These are phyloP conservation scores for Huso huso DNA, from an alignment of 2,797 vertebrate species.

Conservation along the genomic window DNA sequence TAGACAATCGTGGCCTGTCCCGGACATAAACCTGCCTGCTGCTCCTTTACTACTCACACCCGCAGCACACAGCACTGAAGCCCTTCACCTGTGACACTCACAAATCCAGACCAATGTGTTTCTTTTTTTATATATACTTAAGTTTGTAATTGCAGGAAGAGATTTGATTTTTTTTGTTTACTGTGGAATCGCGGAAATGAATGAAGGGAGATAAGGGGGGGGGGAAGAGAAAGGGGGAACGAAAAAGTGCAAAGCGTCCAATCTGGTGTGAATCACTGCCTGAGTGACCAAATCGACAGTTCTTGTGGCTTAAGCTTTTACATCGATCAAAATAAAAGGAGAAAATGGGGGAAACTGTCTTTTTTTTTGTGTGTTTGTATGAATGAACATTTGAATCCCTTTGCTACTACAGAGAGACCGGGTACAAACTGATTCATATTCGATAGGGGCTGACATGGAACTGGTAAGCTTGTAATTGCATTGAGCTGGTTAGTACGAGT, in stretches of 20 bases:
- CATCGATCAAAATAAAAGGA: constrained; percentile 62
- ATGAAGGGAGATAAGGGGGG: constrained; percentile 31
- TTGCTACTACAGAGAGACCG: too few species aligned
- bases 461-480: too few species aligned
- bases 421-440: too few species aligned
- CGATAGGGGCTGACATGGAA: too few species aligned
- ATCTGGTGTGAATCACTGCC: constrained; percentile 45
- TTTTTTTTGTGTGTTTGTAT: not conserved
- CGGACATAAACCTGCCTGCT: constrained; percentile 69
- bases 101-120: constrained; percentile 34
- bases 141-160: constrained; percentile 64
- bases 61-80: constrained; percentile 68
- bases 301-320: constrained; percentile 55
- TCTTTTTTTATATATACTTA: constrained; percentile 71
- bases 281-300: constrained; percentile 58
- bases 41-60: constrained; percentile 18
- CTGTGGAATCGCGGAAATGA: constrained; percentile 26
- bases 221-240: constrained; percentile 42
- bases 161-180: constrained; percentile 40
- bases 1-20: constrained; percentile 93
- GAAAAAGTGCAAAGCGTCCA: constrained; percentile 41
- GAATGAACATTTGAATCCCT: too few species aligned
- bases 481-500: too few species aligned
- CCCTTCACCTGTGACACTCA: constrained; percentile 65
- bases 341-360: constrained; percentile 26